phyloP scores from a whole-genome alignment of 1,140 invertebrate species.

The Drosophila athabasca region DNA sequence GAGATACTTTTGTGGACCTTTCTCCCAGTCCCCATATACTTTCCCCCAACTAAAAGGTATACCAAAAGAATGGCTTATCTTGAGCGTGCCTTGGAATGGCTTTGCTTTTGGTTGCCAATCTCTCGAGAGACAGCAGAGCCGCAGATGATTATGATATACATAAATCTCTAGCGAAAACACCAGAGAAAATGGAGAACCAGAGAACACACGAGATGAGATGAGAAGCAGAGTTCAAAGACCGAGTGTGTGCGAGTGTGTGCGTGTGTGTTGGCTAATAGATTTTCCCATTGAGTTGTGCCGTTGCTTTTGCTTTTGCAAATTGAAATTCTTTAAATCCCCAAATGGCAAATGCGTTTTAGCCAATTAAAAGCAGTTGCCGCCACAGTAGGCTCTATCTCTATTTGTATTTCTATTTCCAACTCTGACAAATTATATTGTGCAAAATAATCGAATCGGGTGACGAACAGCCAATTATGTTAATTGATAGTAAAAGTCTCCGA shows the following conservation, averaged over 20 bases:
- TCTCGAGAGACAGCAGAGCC: slow-evolving; percentile 9
- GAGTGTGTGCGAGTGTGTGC: slow-evolving; percentile 1
- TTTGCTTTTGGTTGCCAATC: slow-evolving; percentile 20
- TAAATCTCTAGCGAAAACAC: slow-evolving; percentile 45
- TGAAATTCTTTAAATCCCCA: slow-evolving; percentile 32
- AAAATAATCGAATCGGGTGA: slow-evolving; percentile 55
- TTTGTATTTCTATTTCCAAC: slow-evolving; percentile 6
- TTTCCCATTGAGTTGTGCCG: slow-evolving; percentile 38
- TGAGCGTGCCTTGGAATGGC: slow-evolving; percentile 33
- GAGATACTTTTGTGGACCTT: no score
- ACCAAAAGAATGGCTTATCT: slow-evolving; percentile 16
- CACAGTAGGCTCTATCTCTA: slow-evolving; percentile 19
- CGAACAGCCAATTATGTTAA: slow-evolving; percentile 74
- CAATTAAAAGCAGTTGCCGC: slow-evolving; percentile 52
- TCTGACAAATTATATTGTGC: slow-evolving; percentile 60
- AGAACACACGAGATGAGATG: slow-evolving; percentile 7
- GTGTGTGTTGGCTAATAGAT: slow-evolving; percentile 50
- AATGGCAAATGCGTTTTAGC: slow-evolving; percentile 1
- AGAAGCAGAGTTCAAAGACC: slow-evolving; percentile 48
- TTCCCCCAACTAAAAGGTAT: not conserved
- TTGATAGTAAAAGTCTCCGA: slow-evolving; percentile 72
- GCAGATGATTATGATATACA: slow-evolving; percentile 71
- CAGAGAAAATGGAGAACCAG: not conserved
- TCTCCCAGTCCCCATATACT: not conserved
- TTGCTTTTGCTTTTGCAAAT: slow-evolving; percentile 29